Conservation (phyloP, 2,797 vertebrate species). For the Podarcis lilfordi region DNA sequence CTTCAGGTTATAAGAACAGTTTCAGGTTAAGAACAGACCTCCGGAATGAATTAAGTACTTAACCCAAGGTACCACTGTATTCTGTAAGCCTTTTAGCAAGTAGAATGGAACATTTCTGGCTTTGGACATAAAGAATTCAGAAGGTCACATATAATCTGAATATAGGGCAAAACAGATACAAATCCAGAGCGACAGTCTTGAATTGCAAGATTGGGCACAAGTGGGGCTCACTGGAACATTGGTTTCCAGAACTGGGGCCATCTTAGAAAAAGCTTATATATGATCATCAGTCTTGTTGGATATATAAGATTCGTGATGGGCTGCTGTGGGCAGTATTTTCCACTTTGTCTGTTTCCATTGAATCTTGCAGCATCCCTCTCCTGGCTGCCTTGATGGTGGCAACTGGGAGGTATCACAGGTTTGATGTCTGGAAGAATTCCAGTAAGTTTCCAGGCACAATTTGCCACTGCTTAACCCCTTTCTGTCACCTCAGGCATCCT, state of each 20-base stretch:
- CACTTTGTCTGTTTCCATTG: no score
- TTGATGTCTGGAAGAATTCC: neutral
- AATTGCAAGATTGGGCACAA: neutral
- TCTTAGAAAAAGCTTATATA: neutral
- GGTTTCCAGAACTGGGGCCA: neutral
- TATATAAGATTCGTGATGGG: neutral
- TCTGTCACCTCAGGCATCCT: neutral
- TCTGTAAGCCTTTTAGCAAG: neutral
- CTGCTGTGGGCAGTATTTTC: neutral
- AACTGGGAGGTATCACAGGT: neutral
- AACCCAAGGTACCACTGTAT: no score
- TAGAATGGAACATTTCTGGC: neutral
- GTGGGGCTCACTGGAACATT: neutral
- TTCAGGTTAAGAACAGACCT: no score
- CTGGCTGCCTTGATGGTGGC: neutral
- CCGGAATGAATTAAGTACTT: no score
- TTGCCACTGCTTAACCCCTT: neutral
- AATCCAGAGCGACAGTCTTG: neutral
- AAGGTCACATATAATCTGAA: neutral
- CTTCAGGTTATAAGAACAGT: no score
- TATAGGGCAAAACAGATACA: neutral
- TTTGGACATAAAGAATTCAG: neutral
- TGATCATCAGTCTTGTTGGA: neutral
- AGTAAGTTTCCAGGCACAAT: neutral
- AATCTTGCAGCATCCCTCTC: no score